Evolutionary conservation across 2,888 invertebrate species (phyloP).

Genomic region (Epinotia ramella): DNA sequence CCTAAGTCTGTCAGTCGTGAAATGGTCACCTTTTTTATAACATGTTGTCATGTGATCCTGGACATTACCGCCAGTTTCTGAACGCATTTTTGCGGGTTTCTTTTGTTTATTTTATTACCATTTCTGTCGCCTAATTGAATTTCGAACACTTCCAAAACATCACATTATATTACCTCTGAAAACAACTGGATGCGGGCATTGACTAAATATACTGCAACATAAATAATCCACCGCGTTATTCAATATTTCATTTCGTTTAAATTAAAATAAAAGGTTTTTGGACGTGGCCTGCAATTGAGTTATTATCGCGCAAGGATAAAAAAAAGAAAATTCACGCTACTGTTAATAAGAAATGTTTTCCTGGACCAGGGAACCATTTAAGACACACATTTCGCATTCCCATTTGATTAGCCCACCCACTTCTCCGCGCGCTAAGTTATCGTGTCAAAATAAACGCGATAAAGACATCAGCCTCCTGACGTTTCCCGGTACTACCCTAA

Average conservation of each 20-base stretch:
- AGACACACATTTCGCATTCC: neutral
- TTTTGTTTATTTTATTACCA: neutral
- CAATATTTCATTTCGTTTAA: constrained; percentile 15
- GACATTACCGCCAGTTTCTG: too few species aligned
- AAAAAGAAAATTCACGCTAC: neutral
- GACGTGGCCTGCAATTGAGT: neutral
- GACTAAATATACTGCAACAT: neutral
- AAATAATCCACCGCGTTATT: constrained; percentile 13
- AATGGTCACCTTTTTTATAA: too few species aligned
- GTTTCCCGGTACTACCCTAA: too few species aligned
- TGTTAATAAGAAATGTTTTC: constrained; percentile 6
- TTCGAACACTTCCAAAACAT: neutral
- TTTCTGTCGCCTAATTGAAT: neutral
- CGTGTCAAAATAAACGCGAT: too few species aligned
- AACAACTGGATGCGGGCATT: constrained; percentile 14
- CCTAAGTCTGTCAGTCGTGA: too few species aligned
- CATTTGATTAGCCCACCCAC: too few species aligned
- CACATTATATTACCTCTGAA: neutral
- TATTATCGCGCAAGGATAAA: constrained; percentile 6
- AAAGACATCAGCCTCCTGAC: too few species aligned
- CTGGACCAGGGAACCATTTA: neutral
- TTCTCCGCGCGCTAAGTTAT: too few species aligned
- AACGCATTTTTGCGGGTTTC: too few species aligned
- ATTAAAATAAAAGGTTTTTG: constrained; percentile 20
- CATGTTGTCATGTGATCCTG: too few species aligned